Evolutionary conservation across 1,140 invertebrate genomes (phyloP).

Genomic region (Leptopilina boulardi): DNA sequence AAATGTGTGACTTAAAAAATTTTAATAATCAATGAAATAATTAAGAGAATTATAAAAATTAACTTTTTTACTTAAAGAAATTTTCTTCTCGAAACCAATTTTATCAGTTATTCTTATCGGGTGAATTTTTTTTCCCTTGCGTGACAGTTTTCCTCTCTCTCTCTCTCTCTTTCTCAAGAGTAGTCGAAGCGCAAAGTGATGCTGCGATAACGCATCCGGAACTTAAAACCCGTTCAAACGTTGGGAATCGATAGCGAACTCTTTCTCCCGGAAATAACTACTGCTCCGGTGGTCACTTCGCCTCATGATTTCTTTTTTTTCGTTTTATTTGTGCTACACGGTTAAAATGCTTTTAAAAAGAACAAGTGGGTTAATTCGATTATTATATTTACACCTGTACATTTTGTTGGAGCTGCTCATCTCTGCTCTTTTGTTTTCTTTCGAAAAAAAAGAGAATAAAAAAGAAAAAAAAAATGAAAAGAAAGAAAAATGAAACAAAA

Average conservation of each 20-base stretch:
- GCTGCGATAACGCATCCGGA: conserved; percentile 21
- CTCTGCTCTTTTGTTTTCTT: not conserved
- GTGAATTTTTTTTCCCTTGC: not conserved
- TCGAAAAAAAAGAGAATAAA: not conserved
- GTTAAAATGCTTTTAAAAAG: not conserved
- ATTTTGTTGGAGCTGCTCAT: not conserved
- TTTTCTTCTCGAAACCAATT: conserved; percentile 6
- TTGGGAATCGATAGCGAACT: conserved; percentile 12
- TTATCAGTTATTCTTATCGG: not conserved
- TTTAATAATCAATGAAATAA: too few species aligned
- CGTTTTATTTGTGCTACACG: not conserved
- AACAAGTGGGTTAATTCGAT: conserved; percentile 14
- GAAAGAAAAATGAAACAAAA: not conserved
- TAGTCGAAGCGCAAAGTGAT: not conserved
- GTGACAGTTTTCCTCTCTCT: too few species aligned
- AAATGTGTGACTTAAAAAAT: too few species aligned
- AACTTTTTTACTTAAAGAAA: not conserved
- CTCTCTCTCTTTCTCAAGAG: not conserved
- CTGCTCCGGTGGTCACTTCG: conserved; percentile 10
- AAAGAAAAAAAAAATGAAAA: not conserved
- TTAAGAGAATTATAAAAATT: too few species aligned
- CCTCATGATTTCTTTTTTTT: not conserved
- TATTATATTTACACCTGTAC: not conserved
- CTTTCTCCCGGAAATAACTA: conserved; percentile 28
- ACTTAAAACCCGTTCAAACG: conserved; percentile 12